Evolutionary conservation across 2,888 invertebrate genomes (phyloP), one percentile per base, ranked within the genome.

Genomic region (Pterostichus madidus): DNA sequence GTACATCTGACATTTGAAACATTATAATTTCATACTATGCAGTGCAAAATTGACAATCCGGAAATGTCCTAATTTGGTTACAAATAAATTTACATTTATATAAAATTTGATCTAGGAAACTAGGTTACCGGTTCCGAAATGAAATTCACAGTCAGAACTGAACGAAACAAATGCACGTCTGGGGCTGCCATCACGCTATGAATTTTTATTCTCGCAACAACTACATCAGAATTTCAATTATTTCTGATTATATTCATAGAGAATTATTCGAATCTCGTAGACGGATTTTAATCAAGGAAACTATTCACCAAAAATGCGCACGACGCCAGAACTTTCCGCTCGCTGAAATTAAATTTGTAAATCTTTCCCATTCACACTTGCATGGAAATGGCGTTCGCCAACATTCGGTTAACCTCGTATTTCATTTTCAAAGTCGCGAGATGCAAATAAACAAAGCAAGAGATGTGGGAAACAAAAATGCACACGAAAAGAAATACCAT

Each of bases 171-270:
- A 52, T 75, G 68, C 68, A 75, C 75, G 75, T 53, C 75, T 7
- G n/a, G n/a, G 44, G 24, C 49, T 49, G 75, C 75, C 24, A 53
- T 3, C 75, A 5, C 61, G 78, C 11, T 61, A 78, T 78, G 78
- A 78, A 78, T 78, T 78, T 78, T 78, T 59, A 78, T 75, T 75
- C 52, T 13, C 31, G 56, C 78, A 61, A 56, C 35, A 56, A 24
- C 59, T 24, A 39, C 39, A 35, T 17, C 61, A 61, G 78, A 78
- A 78, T 78, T 78, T 78, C 61, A 59, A 78, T 78, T 78, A 78
- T 39, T 52, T 46, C 78, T 61, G 39, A 78, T 78, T 78, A 78
- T 59, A 78, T 78, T 78, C 78, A 78, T 61, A 78, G 53, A 59
- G 31, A 46, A 44, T 13, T 44, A 71, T 71, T 71, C 44, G 17